phyloP scores from a whole-genome alignment of 2,113 vertebrate genomes.

The Crotalus tigris region DNA sequence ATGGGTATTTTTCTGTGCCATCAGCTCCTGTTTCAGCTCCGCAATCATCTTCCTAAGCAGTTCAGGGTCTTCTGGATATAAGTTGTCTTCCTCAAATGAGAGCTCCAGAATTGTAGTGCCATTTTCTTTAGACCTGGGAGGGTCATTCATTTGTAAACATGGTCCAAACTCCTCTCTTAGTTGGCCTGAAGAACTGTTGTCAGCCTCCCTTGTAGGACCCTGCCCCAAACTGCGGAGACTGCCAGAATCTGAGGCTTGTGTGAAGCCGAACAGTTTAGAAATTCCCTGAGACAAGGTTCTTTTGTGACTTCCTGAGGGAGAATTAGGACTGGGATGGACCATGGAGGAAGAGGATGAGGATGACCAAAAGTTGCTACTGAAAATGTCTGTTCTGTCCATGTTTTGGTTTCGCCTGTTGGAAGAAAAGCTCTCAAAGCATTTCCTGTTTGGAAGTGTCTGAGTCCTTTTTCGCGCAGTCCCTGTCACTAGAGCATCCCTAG shows the following conservation, averaged over 20 bases:
- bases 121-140: conserved; percentile 26
- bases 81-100: conserved; percentile 40
- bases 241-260: conserved; percentile 52
- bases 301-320: conserved; percentile 63
- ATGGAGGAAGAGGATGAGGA: conserved; percentile 14
- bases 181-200: conserved; percentile 17
- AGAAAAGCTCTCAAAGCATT: conserved; percentile 58
- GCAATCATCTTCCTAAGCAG: conserved; percentile 50
- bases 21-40: conserved; percentile 57
- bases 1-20: conserved; percentile 58
- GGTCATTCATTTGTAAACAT: conserved; percentile 36
- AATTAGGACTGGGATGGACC: not conserved
- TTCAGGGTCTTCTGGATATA: conserved; percentile 37
- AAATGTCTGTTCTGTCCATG: conserved; percentile 44
- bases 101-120: not conserved
- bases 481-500: conserved; percentile 31
- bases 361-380: conserved; percentile 64
- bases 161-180: conserved; percentile 35
- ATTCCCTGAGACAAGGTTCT: conserved; percentile 86
- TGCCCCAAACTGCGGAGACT: conserved; percentile 24
- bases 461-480: conserved; percentile 85
- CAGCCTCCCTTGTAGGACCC: not conserved
- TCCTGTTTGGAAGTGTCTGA: conserved; percentile 86
- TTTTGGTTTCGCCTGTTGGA: conserved; percentile 38
- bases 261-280: conserved; percentile 75